These are phyloP conservation scores for Xanthorhoe spadicearia DNA, from an alignment of 2,888 invertebrate species.

Conservation along the genomic window DNA sequence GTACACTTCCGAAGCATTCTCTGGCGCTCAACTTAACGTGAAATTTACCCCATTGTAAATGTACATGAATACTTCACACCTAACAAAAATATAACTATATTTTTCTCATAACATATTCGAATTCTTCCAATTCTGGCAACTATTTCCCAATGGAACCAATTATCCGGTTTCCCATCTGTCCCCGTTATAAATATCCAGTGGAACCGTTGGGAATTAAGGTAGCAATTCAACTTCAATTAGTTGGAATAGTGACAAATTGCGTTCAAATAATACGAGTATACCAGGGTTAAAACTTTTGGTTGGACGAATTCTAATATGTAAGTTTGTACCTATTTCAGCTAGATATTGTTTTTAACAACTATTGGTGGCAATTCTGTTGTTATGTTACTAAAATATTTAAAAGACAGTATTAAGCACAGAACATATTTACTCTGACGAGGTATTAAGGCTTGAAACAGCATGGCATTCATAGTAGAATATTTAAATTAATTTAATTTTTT, in stretches of 20 bases:
- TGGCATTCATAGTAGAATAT: no score
- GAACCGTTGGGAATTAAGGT: no score
- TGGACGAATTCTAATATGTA: slow-evolving; percentile 30
- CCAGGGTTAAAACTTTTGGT: neutral
- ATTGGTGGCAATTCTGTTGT: slow-evolving; percentile 45
- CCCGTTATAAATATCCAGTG: neutral
- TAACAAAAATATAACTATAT: slow-evolving; percentile 68
- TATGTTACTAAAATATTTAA: neutral
- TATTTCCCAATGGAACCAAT: neutral
- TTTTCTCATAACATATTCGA: slow-evolving; percentile 45
- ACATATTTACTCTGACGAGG: no score
- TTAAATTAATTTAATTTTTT: no score
- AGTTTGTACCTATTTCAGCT: slow-evolving; percentile 42
- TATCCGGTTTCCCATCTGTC: neutral
- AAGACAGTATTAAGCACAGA: slow-evolving; percentile 42
- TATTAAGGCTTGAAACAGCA: no score
- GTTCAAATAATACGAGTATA: no score
- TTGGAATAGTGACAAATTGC: no score
- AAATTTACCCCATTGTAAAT: slow-evolving; percentile 28
- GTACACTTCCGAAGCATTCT: slow-evolving; percentile 68
- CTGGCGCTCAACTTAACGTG: slow-evolving; percentile 29
- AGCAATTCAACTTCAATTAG: no score
- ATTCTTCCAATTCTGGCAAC: slow-evolving; percentile 22
- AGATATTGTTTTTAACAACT: slow-evolving; percentile 58
- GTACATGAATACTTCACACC: slow-evolving; percentile 58